Evolutionary conservation across 2,113 vertebrate species (phyloP).

Genomic region (Chiloscyllium plagiosum): DNA sequence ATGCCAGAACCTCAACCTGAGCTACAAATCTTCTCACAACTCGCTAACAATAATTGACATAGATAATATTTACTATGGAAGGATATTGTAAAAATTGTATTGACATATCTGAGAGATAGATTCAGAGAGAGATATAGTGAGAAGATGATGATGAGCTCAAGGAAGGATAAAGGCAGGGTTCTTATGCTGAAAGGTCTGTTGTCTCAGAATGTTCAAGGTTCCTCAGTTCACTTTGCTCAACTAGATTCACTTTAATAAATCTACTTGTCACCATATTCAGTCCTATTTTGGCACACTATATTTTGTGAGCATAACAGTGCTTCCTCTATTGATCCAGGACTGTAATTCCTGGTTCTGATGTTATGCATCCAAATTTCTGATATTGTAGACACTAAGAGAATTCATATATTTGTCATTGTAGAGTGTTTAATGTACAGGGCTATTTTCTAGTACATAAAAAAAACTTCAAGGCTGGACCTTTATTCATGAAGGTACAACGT

Average conservation of each 20-base stretch:
- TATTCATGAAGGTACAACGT: not conserved
- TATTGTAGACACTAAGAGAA: not conserved
- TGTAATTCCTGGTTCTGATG: not conserved
- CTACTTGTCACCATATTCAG: not conserved
- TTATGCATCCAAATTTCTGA: conserved; percentile 13
- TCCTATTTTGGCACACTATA: not conserved
- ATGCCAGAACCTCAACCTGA: no score
- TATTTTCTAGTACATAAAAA: not conserved
- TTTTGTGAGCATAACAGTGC: not conserved
- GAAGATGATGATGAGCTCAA: not conserved
- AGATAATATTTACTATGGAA: not conserved
- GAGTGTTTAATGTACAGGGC: not conserved
- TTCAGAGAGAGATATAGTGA: not conserved
- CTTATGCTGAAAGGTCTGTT: no score
- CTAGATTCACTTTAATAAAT: conserved; percentile 12
- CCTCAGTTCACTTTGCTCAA: not conserved
- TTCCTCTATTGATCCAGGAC: conserved; percentile 9
- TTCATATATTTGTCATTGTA: not conserved
- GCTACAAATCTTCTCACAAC: no score
- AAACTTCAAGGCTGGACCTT: not conserved
- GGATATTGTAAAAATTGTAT: not conserved
- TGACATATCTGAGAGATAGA: not conserved
- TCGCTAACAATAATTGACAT: not conserved
- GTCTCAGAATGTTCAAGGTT: not conserved
- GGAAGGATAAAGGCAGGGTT: not conserved